These are phyloP conservation scores for Cephalopterus ornatus DNA, from an alignment of 2,113 vertebrate species.

Conservation along the genomic window DNA sequence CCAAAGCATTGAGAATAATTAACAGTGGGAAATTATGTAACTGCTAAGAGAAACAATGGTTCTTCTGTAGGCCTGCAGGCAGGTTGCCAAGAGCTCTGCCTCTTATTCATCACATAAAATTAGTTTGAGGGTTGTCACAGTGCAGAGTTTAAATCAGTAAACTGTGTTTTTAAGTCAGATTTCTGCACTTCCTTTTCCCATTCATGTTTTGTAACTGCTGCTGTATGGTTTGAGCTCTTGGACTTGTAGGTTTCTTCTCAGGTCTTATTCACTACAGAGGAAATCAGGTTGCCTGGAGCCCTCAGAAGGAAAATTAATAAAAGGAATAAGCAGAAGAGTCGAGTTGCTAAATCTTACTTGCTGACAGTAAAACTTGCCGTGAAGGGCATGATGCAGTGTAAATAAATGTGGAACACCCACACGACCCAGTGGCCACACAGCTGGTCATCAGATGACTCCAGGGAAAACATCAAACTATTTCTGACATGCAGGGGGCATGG, in stretches of 20 bases:
- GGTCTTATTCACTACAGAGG: neutral
- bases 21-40: constrained; percentile 16
- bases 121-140: neutral
- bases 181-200: neutral
- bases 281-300: neutral
- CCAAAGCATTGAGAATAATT: neutral
- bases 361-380: neutral
- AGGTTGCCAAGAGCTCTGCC: constrained; percentile 2
- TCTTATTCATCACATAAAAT: neutral
- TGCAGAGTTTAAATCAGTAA: neutral
- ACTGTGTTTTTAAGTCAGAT: neutral
- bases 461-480: neutral
- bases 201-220: neutral
- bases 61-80: constrained; percentile 17
- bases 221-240: neutral
- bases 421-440: neutral
- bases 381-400: neutral
- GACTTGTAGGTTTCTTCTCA: neutral
- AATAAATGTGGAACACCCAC: neutral
- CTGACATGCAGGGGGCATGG: rapidly evolving
- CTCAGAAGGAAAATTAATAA: neutral
- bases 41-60: neutral
- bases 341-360: neutral
- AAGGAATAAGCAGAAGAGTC: neutral
- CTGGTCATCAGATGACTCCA: neutral